Evolutionary conservation across 2,113 vertebrate genomes (phyloP), one percentile per base, ranked within the genome.

Genomic region (Phasianus colchicus): DNA sequence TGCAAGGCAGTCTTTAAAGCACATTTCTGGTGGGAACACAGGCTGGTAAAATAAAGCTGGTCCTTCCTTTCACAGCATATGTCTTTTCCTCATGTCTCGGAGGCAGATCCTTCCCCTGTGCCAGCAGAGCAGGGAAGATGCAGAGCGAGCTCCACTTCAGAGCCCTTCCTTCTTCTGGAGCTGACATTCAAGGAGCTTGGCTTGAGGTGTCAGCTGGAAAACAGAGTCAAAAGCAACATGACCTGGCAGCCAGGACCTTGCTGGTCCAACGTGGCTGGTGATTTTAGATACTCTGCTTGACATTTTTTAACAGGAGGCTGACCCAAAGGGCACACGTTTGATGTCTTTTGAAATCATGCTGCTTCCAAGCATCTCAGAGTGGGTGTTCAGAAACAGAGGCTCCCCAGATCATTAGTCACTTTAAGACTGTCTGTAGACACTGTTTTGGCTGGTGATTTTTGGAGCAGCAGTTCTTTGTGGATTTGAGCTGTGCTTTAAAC

Each of bases 1-100:
- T 92, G 93, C 76, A 72, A 95, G 65, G 78, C 94, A 67, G 92
- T 38, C 92, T 89, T 77, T 75, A 89, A 95, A 94, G 91, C 92
- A 52, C 91, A 83, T 89, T 93, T 91, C 36, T 82, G 71, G 82
- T 95, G 94, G 79, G 82, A 96, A 92, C 85, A 89, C 91, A 89
- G 87, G 72, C 94, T 89, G 88, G 91, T 86, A 92, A 93, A 95
- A 95, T 95, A 96, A 97, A 95, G 93, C 93, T 92, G 95, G 88
- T 93, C 85, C 79, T 92, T 88, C 85, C 76, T 57, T 83, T 65
- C 89, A 22, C 93, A 89, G 90, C 95, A 95, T 83, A 95, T 95
- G 94, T 76, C 89, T 95, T 67, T 76, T 76, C 96, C 92, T 93
- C 91, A 13, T 89, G 92, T 91, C 78, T 93, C 45, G 1, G n/a